These are phyloP conservation scores for Semnornis frantzii DNA, from an alignment of 2,113 vertebrate species.

Conservation along the genomic window DNA sequence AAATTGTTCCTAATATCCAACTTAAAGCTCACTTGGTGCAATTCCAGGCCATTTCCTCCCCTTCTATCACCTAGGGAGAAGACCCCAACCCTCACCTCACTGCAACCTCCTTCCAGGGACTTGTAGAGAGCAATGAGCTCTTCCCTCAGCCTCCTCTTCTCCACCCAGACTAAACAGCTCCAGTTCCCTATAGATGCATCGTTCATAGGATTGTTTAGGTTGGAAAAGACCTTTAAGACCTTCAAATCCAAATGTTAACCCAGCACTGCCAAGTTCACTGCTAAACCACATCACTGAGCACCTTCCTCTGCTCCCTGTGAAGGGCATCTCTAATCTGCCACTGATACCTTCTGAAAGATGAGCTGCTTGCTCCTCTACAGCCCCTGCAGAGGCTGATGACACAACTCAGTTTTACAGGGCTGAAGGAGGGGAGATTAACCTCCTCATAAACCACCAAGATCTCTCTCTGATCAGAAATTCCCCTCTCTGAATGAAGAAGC, in stretches of 20 bases:
- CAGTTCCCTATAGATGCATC: too few relatives aligned
- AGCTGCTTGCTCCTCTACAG: neutral
- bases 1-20: too few relatives aligned
- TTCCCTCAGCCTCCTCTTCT: too few relatives aligned
- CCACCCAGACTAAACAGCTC: too few relatives aligned
- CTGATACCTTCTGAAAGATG: neutral
- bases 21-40: too few relatives aligned
- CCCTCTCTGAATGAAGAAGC: neutral
- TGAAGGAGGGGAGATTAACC: slow-evolving; percentile 1
- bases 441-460: neutral
- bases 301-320: neutral
- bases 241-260: neutral
- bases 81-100: too few relatives aligned
- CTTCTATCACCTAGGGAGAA: too few relatives aligned
- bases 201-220: neutral
- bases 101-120: too few relatives aligned
- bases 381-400: neutral
- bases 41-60: too few relatives aligned
- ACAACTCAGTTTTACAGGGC: neutral
- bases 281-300: neutral
- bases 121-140: too few relatives aligned
- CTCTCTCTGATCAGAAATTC: neutral
- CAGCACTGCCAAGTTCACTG: neutral
- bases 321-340: neutral
- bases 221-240: neutral